phyloP scores from a whole-genome alignment of 1,140 invertebrate species.

The Rhagoletis pomonella region DNA sequence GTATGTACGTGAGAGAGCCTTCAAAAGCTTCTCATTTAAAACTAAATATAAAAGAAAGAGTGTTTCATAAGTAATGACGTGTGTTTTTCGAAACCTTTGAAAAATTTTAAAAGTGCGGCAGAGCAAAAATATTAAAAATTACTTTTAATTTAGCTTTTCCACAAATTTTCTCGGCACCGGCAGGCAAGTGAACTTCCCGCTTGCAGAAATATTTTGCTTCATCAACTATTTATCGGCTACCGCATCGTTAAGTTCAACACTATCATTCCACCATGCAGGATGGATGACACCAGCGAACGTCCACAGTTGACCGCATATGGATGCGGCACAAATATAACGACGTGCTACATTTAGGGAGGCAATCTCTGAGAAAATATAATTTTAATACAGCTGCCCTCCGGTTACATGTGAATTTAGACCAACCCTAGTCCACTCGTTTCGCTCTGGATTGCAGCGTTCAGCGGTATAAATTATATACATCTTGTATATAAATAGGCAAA shows the following conservation, averaged over 20 bases:
- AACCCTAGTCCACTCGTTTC: constrained; percentile 30
- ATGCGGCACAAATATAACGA: constrained; percentile 8
- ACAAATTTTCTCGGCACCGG: background rate
- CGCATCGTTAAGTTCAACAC: constrained; percentile 21
- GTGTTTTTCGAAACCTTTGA: background rate
- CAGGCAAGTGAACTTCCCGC: background rate
- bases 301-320: background rate
- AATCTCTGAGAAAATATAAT: background rate
- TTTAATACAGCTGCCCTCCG: background rate
- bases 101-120: no score
- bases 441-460: background rate
- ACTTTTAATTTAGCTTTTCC: background rate
- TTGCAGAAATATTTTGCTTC: background rate
- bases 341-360: constrained; percentile 10
- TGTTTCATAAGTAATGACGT: constrained; percentile 2
- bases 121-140: no score
- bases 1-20: background rate
- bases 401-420: background rate
- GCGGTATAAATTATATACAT: background rate
- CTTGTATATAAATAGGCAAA: background rate
- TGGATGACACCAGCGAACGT: background rate
- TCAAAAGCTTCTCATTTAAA: background rate
- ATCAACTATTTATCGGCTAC: background rate
- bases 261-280: background rate
- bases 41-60: constrained; percentile 20